Conservation (phyloP, 2,797 vertebrate species). For the Dallia pectoralis region DNA sequence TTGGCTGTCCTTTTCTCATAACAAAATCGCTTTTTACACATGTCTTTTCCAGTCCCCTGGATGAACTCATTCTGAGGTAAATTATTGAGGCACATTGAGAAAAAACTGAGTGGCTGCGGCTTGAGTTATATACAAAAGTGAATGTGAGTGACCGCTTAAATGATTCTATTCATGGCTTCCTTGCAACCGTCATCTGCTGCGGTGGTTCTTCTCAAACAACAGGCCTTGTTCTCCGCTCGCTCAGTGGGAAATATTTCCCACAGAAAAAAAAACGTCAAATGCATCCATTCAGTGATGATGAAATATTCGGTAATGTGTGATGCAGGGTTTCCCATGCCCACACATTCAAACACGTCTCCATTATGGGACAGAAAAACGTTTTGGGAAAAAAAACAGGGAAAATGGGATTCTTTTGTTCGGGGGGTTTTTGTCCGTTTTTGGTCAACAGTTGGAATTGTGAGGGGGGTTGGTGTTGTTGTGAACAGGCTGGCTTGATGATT, state of each 20-base stretch:
- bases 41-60: not conserved
- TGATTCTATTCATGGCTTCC: conserved; percentile 15
- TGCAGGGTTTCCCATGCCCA: conserved; percentile 38
- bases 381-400: not conserved
- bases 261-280: conserved; percentile 13
- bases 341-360: conserved; percentile 32
- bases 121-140: not conserved
- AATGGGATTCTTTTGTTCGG: conserved; percentile 22
- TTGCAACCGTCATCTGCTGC: not conserved
- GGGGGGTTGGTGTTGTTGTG: conserved; percentile 28
- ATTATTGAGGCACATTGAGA: conserved; percentile 1
- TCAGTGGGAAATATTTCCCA: conserved; percentile 23
- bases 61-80: conserved; percentile 10
- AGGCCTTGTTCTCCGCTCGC: conserved; percentile 18
- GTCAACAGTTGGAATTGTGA: conserved; percentile 14
- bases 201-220: conserved; percentile 11
- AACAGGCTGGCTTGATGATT: conserved; percentile 22
- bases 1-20: not conserved
- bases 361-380: conserved; percentile 16
- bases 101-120: conserved; percentile 8
- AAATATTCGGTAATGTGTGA: conserved; percentile 25
- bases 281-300: conserved; percentile 24
- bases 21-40: not conserved
- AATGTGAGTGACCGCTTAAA: conserved; percentile 11
- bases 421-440: conserved; percentile 5